Evolutionary conservation across 2,888 invertebrate species (phyloP), one percentile per base, ranked within the genome.

Genomic region (Sericinus montela): DNA sequence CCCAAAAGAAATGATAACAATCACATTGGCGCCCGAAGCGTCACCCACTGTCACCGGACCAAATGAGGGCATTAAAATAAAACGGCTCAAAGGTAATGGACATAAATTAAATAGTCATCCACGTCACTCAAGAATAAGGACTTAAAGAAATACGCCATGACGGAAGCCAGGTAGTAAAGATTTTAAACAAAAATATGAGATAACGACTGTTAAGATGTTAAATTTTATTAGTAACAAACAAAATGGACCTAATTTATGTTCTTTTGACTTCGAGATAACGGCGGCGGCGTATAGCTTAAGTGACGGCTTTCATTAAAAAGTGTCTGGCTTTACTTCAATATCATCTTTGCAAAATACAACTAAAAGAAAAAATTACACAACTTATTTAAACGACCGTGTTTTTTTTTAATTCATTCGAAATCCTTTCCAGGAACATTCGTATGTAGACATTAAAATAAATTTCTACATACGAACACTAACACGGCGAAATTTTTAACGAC

Each of bases 161-260:
- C 86, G 81, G 85, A 85, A 87, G 85, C 82, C 87, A 87, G 87
- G 87, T 87, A 87, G 86, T 86, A 77, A 82, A 86, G 86, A 86
- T 87, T 65, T 63, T 59, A 78, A 81, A 85, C 81, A 79, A 81
- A 83, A 85, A 80, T 82, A 77, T 74, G 63, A 80, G 87, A 88
- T 87, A 86, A 87, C 75, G 70, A 63, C 62, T 73, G 81, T 85
- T 80, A 76, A 88, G 87, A 83, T 77, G 84, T 88, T 75, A 71
- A 67, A 65, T 84, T 87, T 88, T 87, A 87, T 86, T 84, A 72
- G 75, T 67, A 78, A 73, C 72, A 78, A 80, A 84, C 83, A 80
- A 83, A 80, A 71, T 77, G 76, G 68, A 69, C 62, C 70, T 78
- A 84, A 85, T 86, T 86, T 86, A 88, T 77, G 79, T 75, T 72